Conservation (phyloP, 2,113 vertebrate species). For the Campylomormyrus tamandua region DNA sequence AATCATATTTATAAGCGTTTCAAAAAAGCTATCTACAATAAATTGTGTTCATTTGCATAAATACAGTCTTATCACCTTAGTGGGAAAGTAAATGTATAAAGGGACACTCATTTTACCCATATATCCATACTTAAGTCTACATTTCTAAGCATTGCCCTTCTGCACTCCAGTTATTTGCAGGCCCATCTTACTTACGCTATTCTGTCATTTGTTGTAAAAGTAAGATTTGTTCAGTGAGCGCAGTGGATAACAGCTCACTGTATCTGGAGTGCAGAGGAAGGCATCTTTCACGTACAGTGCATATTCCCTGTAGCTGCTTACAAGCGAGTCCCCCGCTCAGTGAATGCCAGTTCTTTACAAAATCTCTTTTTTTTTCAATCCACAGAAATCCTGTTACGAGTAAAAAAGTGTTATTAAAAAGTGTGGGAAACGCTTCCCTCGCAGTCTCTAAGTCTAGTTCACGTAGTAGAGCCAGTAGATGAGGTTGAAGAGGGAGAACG, state of each 20-base stretch:
- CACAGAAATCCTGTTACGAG: constrained; percentile 18
- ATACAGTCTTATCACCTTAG: constrained; percentile 18
- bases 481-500: constrained; percentile 93
- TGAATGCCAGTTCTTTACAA: constrained; percentile 42
- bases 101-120: neutral
- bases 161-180: constrained; percentile 13
- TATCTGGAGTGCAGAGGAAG: neutral
- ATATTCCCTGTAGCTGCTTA: constrained; percentile 57
- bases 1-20: constrained; percentile 26
- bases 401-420: constrained; percentile 41
- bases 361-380: constrained; percentile 32
- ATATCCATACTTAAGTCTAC: constrained; percentile 7
- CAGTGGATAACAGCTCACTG: neutral
- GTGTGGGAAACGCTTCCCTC: constrained; percentile 25
- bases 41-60: constrained; percentile 19
- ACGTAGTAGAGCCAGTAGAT: constrained; percentile 99
- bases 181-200: constrained; percentile 2
- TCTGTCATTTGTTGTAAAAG: neutral
- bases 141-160: constrained; percentile 30
- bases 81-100: constrained; percentile 18
- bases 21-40: constrained; percentile 23
- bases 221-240: constrained; percentile 21
- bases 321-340: constrained; percentile 44
- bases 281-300: constrained; percentile 22
- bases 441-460: constrained; percentile 67